phyloP scores from a whole-genome alignment of 1,140 invertebrate species.

The Meloidogyne chitwoodi region DNA sequence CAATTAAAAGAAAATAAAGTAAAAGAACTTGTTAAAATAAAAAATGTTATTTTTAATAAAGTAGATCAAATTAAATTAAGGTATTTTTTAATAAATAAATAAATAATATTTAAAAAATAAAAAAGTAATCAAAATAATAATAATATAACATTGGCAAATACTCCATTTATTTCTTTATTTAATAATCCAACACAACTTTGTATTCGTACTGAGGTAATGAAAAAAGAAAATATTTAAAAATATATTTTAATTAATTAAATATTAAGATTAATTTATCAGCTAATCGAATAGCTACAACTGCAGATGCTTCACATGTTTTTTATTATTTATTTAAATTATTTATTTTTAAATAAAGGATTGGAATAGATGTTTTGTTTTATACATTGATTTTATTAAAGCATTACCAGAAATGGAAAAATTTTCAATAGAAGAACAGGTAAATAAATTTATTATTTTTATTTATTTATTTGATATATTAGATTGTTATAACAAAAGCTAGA shows the following conservation, averaged over 20 bases:
- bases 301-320: not conserved
- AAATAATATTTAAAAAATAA: not conserved
- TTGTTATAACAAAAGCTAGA: slow-evolving; percentile 35
- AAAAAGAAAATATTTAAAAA: not conserved
- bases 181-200: slow-evolving; percentile 16
- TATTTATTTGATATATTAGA: slow-evolving; percentile 20
- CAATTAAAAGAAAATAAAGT: not conserved
- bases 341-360: slow-evolving; percentile 37
- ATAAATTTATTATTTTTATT: not conserved
- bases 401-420: slow-evolving; percentile 45
- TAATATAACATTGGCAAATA: not conserved
- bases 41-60: not conserved
- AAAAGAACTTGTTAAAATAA: not conserved
- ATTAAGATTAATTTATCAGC: not conserved
- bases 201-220: slow-evolving; percentile 10
- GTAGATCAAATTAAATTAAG: not conserved
- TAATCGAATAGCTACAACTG: not conserved
- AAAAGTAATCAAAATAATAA: not conserved
- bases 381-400: slow-evolving; percentile 38
- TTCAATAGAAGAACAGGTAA: slow-evolving; percentile 32
- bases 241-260: not conserved
- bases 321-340: not conserved
- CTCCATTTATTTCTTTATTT: slow-evolving; percentile 10
- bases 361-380: slow-evolving; percentile 44
- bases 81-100: not conserved